These are phyloP conservation scores for Macheiramphus alcinus DNA, from an alignment of 2,113 vertebrate species.

Conservation along the genomic window DNA sequence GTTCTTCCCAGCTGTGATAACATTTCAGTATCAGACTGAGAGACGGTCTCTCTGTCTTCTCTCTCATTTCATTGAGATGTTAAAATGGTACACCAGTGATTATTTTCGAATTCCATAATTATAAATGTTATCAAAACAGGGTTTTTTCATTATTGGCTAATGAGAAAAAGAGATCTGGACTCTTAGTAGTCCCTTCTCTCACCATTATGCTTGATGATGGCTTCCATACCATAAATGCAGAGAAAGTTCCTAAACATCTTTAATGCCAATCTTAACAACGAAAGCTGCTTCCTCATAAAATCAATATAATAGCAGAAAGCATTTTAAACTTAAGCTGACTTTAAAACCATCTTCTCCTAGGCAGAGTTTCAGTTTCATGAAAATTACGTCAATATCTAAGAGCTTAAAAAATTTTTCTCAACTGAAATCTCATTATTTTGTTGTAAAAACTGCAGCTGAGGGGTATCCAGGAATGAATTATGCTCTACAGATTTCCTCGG, in stretches of 20 bases:
- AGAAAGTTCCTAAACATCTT: not conserved
- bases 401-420: not conserved
- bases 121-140: not conserved
- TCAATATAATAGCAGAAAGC: not conserved
- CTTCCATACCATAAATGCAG: not conserved
- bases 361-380: not conserved
- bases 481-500: not conserved
- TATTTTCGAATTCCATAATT: not conserved
- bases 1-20: not conserved
- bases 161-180: not conserved
- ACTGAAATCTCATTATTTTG: not conserved
- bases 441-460: not conserved
- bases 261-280: not conserved
- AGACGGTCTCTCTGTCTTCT: not conserved
- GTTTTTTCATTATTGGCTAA: not conserved
- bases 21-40: not conserved
- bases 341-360: not conserved
- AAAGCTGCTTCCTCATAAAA: not conserved
- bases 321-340: not conserved
- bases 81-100: not conserved
- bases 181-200: not conserved
- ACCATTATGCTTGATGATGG: accelerated
- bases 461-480: accelerated
- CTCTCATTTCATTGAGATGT: not conserved
- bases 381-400: not conserved